Conservation (phyloP, 2,888 invertebrate genomes). For the Blera fallax region DNA sequence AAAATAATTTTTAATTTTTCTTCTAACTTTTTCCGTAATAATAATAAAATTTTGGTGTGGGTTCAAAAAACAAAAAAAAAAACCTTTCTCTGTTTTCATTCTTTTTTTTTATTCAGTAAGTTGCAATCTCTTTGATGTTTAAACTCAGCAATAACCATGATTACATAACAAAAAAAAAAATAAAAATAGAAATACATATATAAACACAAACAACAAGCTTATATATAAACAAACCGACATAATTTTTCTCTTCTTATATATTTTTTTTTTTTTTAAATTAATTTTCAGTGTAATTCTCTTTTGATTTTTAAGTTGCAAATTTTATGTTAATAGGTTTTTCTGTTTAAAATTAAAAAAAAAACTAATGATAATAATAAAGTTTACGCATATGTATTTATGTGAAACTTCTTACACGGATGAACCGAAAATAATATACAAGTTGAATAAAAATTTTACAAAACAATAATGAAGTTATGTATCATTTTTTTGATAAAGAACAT, state of each 20-base stretch:
- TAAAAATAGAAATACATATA: not conserved
- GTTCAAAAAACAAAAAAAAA: conserved; percentile 3
- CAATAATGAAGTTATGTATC: not conserved
- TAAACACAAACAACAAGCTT: conserved; percentile 12
- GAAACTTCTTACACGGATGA: conserved; percentile 25
- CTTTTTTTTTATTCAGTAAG: not conserved
- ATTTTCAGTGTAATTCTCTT: conserved; percentile 4
- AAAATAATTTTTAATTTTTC: not conserved
- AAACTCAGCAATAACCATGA: conserved; percentile 1
- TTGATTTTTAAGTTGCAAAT: conserved; percentile 13
- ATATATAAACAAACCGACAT: conserved; percentile 17
- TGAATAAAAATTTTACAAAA: not conserved
- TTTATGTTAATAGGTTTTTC: not conserved
- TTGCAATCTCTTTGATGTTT: conserved; percentile 39
- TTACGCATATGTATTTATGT: not conserved
- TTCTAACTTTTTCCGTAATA: conserved; percentile 3
- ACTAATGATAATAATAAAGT: too few species aligned
- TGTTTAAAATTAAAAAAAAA: not conserved
- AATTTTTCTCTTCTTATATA: not conserved
- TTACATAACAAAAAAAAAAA: conserved; percentile 28
- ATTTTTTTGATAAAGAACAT: not conserved
- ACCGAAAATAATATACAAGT: not conserved
- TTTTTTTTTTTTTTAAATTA: conserved; percentile 11
- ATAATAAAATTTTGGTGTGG: conserved; percentile 52
- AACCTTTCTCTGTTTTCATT: not conserved